Evolutionary conservation across 2,113 vertebrate species (phyloP), one percentile per base, ranked within the genome.

Genomic region (Aplodontia rufa): DNA sequence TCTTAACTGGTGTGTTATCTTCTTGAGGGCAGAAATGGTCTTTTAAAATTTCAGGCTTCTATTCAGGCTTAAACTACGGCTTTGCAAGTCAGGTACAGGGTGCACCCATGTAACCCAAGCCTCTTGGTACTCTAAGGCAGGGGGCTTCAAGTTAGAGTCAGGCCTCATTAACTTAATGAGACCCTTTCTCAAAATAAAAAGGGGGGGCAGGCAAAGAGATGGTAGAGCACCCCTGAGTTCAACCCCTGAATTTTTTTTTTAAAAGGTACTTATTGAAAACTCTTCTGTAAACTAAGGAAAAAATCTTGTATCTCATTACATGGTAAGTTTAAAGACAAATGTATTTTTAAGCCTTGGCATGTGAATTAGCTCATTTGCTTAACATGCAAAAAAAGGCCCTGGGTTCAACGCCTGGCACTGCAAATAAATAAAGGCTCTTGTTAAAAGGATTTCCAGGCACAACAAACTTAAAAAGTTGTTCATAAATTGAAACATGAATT

Each of bases 401-500:
- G 28, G 26, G 12, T 68, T 53, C 12, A 32, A 79, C 51, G n/a
- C 3, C 28, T 19, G 42, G 35, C 60, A 53, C 75, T 40, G 74
- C 45, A 90, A 71, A 45, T 13, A 55, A 71, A 53, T 28, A 76
- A 78, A 82, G 26, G 24, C n/a, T 90, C 72, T 76, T 72, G 12
- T 55, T 93, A 74, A 95, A 87, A 87, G 40, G 28, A 88, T 6
- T 69, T 35, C 9, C 42, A 47, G 28, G 69, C 72, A 78, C 1
- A 78, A 66, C 37, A 92, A 78, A 82, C 45, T 75, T 81, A 69
- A 68, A 93, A 55, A 35, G 37, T 16, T 91, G 13, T 84, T 83
- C 76, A 75, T 37, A 45, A 40, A 90, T 87, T 76, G 72, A 94
- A 89, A 53, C 14, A 87, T 47, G 71, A 93, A 81, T 88, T 85